These are phyloP conservation scores for Andrena camellia DNA, from an alignment of 2,888 invertebrate species.

Conservation along the genomic window DNA sequence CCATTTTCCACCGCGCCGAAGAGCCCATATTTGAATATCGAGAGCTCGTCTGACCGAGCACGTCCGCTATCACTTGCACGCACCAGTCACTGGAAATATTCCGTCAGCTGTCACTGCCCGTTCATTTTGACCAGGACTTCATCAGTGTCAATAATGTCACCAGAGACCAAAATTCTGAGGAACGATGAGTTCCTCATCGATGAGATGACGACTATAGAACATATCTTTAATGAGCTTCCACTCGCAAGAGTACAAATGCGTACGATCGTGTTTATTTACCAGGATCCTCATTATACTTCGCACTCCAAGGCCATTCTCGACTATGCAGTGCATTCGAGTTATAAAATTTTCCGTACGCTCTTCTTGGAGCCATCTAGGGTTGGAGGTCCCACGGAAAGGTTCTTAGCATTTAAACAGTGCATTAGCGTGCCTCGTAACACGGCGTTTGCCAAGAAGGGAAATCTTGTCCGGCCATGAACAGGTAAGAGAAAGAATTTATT, in stretches of 20 bases:
- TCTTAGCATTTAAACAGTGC: constrained; percentile 40
- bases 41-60: constrained; percentile 41
- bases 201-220: no score
- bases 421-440: constrained; percentile 30
- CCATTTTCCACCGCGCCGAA: constrained; percentile 12
- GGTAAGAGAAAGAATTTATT: constrained; percentile 1
- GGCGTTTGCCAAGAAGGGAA: constrained; percentile 24
- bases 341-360: background rate
- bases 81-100: constrained; percentile 40
- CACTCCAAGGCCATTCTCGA: background rate
- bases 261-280: background rate
- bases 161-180: background rate
- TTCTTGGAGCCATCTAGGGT: background rate
- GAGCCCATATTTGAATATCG: constrained; percentile 7
- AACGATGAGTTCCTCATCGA: no score
- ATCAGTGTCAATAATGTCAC: constrained; percentile 21
- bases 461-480: background rate
- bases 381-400: constrained; percentile 6
- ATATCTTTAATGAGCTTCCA: background rate
- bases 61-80: constrained; percentile 48
- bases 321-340: background rate
- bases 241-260: no score
- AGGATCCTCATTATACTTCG: background rate
- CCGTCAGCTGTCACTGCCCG: constrained; percentile 41
- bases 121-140: constrained; percentile 11